phyloP scores from a whole-genome alignment of 2,113 vertebrate genomes.

The Amazona guildingii region DNA sequence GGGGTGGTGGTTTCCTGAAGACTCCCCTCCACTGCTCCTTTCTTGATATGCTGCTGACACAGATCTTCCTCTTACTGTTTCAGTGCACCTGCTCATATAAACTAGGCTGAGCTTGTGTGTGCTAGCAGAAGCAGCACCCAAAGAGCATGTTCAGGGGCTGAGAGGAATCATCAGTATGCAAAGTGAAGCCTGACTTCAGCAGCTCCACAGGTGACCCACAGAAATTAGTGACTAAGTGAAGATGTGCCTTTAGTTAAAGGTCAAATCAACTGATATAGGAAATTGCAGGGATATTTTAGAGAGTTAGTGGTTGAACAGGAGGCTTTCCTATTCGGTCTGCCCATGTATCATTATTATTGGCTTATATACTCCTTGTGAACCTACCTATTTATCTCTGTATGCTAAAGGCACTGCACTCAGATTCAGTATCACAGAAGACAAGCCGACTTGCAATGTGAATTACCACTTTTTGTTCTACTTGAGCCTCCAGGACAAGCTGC shows the following conservation, averaged over 20 bases:
- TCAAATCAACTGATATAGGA: background rate
- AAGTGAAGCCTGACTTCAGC: background rate
- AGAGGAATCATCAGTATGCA: background rate
- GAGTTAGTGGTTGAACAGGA: background rate
- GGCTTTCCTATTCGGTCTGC: background rate
- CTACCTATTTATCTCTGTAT: background rate
- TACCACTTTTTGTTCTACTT: background rate
- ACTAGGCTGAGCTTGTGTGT: background rate
- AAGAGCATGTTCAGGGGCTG: background rate
- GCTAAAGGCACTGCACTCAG: background rate
- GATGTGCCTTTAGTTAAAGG: background rate
- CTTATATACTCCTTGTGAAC: background rate
- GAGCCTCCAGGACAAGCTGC: background rate
- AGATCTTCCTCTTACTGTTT: background rate
- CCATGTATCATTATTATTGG: background rate
- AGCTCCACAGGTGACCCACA: background rate
- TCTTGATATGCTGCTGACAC: constrained; percentile 4
- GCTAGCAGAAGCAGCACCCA: background rate
- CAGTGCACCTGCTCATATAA: constrained; percentile 20
- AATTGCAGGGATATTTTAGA: background rate
- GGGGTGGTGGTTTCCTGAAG: background rate
- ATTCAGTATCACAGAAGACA: background rate
- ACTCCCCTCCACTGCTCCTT: background rate
- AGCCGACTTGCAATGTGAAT: background rate
- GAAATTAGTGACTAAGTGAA: background rate